Conservation (phyloP, 30 jellyfish, hydroid and myxozoan species). For the Cassiopea andromeda region DNA sequence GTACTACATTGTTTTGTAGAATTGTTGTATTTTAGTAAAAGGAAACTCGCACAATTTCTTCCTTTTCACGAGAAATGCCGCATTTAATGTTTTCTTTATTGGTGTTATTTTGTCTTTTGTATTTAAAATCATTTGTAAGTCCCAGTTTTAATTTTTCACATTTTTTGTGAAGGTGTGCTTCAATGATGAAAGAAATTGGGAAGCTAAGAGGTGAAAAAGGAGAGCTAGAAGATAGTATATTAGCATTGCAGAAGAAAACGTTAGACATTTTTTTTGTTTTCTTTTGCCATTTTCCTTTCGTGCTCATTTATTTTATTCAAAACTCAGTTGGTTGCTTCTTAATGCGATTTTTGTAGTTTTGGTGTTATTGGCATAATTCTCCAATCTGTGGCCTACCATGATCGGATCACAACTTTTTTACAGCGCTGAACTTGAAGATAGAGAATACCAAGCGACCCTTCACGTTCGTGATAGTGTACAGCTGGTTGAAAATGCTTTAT, state of each 20-base stretch:
- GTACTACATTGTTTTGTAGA: no score
- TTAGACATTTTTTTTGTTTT: not conserved
- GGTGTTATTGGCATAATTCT: no score
- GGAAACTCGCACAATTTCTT: no score
- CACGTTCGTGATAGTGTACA: slow-evolving; percentile 97
- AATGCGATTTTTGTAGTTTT: no score
- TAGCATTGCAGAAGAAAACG: slow-evolving; percentile 80
- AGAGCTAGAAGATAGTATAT: slow-evolving; percentile 81
- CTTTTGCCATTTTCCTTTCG: not conserved
- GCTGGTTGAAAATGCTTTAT: slow-evolving; percentile 92
- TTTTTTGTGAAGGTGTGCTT: slow-evolving; percentile 44
- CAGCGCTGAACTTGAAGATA: slow-evolving; percentile 81
- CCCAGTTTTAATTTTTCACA: no score
- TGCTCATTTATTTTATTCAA: not conserved
- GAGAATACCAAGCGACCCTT: slow-evolving; percentile 88
- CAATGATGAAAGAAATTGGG: slow-evolving; percentile 78
- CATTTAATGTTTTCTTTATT: no score
- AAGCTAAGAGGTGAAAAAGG: slow-evolving; percentile 77
- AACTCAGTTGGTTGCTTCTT: not conserved
- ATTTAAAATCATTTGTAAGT: no score
- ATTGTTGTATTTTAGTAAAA: no score
- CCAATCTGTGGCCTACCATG: no score
- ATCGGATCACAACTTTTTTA: no score
- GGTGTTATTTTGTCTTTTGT: no score
- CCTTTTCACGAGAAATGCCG: no score